Evolutionary conservation across 2,888 invertebrate genomes (phyloP).

Genomic region (Macropis europaea): DNA sequence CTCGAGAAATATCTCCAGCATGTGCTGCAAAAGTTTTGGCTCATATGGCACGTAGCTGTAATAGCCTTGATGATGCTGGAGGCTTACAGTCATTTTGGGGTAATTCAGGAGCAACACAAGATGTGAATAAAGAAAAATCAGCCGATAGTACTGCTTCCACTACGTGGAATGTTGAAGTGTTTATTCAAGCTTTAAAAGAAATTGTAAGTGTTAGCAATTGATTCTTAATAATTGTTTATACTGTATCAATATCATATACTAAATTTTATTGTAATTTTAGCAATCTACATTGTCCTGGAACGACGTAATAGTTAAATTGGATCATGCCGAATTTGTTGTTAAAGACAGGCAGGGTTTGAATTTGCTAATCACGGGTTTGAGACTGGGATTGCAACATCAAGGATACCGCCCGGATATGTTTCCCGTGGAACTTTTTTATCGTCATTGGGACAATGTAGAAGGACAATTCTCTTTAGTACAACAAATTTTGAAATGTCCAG

Average conservation of each 20-base stretch:
- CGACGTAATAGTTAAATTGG: conserved; percentile 94
- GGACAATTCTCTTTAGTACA: conserved; percentile 94
- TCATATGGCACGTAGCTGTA: conserved; percentile 92
- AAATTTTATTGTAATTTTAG: conserved; percentile 64
- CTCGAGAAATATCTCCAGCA: conserved; percentile 90
- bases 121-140: conserved; percentile 78
- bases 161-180: conserved; percentile 96
- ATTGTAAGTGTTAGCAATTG: conserved; percentile 81
- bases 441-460: conserved; percentile 96
- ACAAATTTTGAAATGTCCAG: conserved; percentile 93
- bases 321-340: conserved; percentile 93
- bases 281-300: conserved; percentile 93
- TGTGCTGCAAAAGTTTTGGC: conserved; percentile 92
- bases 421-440: conserved; percentile 94
- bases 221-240: background rate
- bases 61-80: conserved; percentile 85
- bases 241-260: conserved; percentile 1
- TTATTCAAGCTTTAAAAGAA: conserved; percentile 95
- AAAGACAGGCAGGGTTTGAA: conserved; percentile 93
- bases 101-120: conserved; percentile 82
- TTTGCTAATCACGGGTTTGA: conserved; percentile 90
- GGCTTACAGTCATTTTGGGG: conserved; percentile 82
- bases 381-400: conserved; percentile 89
- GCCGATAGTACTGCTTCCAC: conserved; percentile 77
- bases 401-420: conserved; percentile 87